phyloP scores from a whole-genome alignment of 2,797 vertebrate species.

The Argentina silus region DNA sequence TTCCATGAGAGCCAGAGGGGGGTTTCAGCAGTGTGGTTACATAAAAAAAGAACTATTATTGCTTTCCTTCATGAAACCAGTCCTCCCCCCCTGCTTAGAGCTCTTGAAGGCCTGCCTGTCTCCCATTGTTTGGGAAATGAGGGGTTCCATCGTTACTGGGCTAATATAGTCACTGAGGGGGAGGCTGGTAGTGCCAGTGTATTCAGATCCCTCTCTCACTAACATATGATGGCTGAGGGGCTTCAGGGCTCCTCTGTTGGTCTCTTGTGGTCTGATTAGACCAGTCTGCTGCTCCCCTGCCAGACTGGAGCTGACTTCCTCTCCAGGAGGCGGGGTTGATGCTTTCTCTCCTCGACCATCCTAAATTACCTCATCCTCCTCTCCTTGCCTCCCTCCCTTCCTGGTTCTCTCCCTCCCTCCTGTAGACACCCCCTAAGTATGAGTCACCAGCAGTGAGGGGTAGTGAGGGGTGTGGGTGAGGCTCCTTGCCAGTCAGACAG shows the following conservation, averaged over 20 bases:
- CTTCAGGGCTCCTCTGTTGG: not conserved
- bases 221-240: not conserved
- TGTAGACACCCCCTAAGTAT: not conserved
- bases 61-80: not conserved
- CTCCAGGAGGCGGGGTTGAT: not conserved
- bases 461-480: too few species aligned
- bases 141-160: not conserved
- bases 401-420: not conserved
- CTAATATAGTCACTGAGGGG: not conserved
- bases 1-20: not conserved
- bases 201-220: not conserved
- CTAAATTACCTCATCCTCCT: conserved; percentile 6
- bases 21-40: not conserved
- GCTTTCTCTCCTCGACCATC: not conserved
- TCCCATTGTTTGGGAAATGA: not conserved
- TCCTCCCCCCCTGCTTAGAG: too few species aligned
- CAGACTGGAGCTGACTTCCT: not conserved
- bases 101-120: not conserved
- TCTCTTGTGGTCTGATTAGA: conserved; percentile 1
- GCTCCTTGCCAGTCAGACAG: not conserved
- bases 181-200: not conserved
- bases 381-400: not conserved
- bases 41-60: not conserved
- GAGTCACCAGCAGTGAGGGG: not conserved
- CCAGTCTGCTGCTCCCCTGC: not conserved